These are phyloP conservation scores for Chaenogobius annularis DNA, from an alignment of 2,113 vertebrate species.

Conservation along the genomic window DNA sequence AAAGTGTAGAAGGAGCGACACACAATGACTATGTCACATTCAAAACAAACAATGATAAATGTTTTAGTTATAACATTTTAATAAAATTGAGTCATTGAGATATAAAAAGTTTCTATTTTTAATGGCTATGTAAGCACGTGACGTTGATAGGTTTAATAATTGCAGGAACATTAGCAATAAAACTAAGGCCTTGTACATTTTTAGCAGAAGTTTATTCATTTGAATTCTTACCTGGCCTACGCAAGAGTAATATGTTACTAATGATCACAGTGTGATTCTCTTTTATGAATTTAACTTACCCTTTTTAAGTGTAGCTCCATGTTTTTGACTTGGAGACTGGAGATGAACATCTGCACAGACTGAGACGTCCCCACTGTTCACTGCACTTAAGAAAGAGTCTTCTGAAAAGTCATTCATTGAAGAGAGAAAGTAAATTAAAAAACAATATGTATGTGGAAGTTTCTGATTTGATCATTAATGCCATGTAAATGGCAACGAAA, in stretches of 20 bases:
- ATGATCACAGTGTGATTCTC: too few relatives aligned
- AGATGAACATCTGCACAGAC: slow-evolving; percentile 78
- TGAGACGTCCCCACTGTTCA: slow-evolving; percentile 80
- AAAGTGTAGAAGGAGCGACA: too few relatives aligned
- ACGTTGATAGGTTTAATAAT: background rate
- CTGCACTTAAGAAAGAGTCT: slow-evolving; percentile 79
- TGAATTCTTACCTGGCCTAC: too few relatives aligned
- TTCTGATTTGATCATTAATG: background rate
- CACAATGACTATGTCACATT: too few relatives aligned
- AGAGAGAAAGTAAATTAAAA: slow-evolving; percentile 15
- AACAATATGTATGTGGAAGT: background rate
- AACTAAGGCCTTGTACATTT: background rate
- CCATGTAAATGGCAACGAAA: slow-evolving; percentile 2
- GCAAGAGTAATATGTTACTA: too few relatives aligned
- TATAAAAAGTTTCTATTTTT: too few relatives aligned
- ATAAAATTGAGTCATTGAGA: too few relatives aligned
- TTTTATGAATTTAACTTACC: slow-evolving; percentile 57
- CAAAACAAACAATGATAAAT: too few relatives aligned
- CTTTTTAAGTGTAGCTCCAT: slow-evolving; percentile 58
- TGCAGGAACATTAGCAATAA: background rate
- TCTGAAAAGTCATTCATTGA: slow-evolving; percentile 69
- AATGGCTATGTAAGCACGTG: too few relatives aligned
- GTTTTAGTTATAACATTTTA: too few relatives aligned
- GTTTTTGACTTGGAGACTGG: slow-evolving; percentile 77
- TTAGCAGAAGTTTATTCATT: too few relatives aligned